Base-by-base conservation (phyloP, 1,140 invertebrate genomes). In the Philotrypesis tridentata region DNA sequence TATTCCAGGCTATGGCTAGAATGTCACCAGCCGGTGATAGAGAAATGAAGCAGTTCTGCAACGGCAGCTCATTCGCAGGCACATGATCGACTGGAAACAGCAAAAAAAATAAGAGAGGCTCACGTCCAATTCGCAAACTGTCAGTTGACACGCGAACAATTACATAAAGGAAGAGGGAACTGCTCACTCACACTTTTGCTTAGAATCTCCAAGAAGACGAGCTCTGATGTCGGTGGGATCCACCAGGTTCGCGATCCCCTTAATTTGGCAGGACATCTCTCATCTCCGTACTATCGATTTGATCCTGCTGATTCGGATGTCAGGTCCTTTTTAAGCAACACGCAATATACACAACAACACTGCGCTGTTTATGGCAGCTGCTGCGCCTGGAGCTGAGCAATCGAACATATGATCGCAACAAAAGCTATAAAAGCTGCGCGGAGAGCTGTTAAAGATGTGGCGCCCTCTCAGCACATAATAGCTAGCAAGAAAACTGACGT, bases 221-320 rank as follows among this genome's bases (percentile, higher is more conserved):
- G 90, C 86, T 86, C 88, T 93, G 77, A 89, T 92, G 85, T 92
- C 93, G 11, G 90, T 89, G 85, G 94, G 92, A 92, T 95, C 93
- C 77, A 92, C 91, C 86, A 95, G 93, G 87, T 93, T 93, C 25
- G 94, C 95, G 87, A 94, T 93, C 88, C 93, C 91, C 91, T 94
- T 95, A 76, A 96, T 93, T 92, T 95, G 94, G 89, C 95, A 95
- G 79, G 94, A 93, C 94, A 95, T 95, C 86, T 86, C 86, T 85
- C 75, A 84, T 81, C 11, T 65, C 14, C 23, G 65, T 78, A 2
- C 31, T 29, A n/a, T 43, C 23, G 25, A 55, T 55, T 33, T 9
- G 43, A 31, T 2, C 60, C 17, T 61, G 4, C 74, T 12, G 7
- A 14, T 43, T 43, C 9, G 0, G n/a, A n/a, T n/a, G n/a, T n/a